A percentile compares a stretch with the other conserved stretches of the same genome.
Conservation (phyloP, 2,113 vertebrate genomes). For the Camelus bactrianus region DNA sequence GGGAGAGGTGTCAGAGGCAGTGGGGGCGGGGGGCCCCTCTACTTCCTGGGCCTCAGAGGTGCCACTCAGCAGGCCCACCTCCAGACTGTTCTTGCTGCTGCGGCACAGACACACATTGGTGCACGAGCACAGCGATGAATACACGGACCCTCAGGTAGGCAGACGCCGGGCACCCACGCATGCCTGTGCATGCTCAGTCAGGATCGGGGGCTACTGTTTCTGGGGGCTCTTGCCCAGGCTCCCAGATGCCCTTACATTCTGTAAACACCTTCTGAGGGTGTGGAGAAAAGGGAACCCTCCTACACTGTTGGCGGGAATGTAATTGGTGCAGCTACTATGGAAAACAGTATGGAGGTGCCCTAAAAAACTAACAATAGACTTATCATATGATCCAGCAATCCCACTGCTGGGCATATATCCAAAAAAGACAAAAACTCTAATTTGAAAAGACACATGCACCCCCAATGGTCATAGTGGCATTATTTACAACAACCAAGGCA, state of each 20-base stretch:
- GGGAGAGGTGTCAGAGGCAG: background rate
- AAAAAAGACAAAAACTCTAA: background rate
- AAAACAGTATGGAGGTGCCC: background rate
- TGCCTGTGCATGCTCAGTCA: background rate
- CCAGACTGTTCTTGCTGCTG: background rate
- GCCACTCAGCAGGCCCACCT: background rate
- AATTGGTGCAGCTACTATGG: background rate
- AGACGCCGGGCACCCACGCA: too few species aligned
- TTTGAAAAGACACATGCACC: background rate
- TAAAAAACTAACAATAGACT: background rate
- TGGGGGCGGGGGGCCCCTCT: background rate
- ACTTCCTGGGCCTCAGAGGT: background rate
- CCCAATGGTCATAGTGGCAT: background rate
- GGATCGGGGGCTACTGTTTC: background rate
- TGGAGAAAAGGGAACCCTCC: background rate
- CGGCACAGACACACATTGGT: background rate
- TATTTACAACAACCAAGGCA: background rate
- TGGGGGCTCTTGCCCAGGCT: background rate
- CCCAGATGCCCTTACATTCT: background rate
- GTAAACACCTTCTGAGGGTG: background rate
- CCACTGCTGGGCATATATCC: background rate
- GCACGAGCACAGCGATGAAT: background rate
- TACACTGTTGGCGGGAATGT: background rate
- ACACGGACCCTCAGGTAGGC: too few species aligned
- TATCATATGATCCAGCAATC: background rate